Percentiles rank a stretch among this genome's conserved stretches.
Evolutionary conservation across 2,888 invertebrate genomes (phyloP).

Genomic region (Diplazon laetatorius): DNA sequence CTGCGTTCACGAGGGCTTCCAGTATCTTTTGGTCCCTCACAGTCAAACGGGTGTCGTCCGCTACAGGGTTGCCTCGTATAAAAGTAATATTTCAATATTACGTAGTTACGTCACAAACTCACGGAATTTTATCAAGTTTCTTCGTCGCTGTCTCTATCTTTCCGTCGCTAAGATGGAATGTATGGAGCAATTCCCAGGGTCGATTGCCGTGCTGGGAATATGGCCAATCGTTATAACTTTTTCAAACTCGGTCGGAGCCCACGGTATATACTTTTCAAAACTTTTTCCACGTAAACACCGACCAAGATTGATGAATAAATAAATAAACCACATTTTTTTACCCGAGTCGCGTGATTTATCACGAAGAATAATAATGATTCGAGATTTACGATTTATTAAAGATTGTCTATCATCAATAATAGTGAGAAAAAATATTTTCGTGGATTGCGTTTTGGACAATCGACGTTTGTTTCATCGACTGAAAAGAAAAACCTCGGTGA

Average conservation of each 20-base stretch:
- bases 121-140: constrained; percentile 49
- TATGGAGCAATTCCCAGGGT: background rate
- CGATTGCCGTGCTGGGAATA: background rate
- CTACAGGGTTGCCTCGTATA: constrained; percentile 55
- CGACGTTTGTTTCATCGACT: too few species aligned
- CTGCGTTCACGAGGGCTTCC: too few species aligned
- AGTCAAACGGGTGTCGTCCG: too few species aligned
- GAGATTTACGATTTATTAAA: too few species aligned
- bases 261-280: background rate
- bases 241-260: background rate
- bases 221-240: constrained; percentile 5
- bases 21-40: too few species aligned
- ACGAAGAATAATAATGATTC: background rate
- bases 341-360: background rate
- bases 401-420: too few species aligned
- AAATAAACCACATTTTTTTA: background rate
- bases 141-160: background rate
- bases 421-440: too few species aligned
- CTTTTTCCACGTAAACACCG: background rate
- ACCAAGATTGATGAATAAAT: too few species aligned
- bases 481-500: too few species aligned
- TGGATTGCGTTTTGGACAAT: too few species aligned
- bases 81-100: constrained; percentile 65
- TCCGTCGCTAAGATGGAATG: constrained; percentile 9
- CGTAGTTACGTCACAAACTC: constrained; percentile 50